Conservation (phyloP, 2,888 invertebrate species). For the Drosophila tanythrix region DNA sequence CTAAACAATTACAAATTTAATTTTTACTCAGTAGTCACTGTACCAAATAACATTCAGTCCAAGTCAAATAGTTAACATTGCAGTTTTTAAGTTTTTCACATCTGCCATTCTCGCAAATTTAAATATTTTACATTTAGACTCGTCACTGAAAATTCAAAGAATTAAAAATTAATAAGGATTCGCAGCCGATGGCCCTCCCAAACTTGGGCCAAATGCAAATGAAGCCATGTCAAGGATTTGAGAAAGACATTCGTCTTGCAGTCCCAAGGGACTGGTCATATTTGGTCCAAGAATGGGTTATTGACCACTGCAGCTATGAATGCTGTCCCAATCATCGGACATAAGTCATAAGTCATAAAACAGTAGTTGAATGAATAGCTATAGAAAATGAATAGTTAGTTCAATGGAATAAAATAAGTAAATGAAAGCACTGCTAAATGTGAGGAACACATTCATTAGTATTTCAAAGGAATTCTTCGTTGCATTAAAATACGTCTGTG, state of each 20-base stretch:
- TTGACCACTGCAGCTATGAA: not conserved
- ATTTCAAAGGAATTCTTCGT: not conserved
- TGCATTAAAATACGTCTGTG: too few relatives aligned
- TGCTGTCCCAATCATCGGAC: not conserved
- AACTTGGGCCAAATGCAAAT: not conserved
- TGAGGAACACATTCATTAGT: not conserved
- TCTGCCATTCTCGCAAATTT: not conserved
- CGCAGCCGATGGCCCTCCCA: not conserved
- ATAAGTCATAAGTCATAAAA: not conserved
- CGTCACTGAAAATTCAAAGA: not conserved
- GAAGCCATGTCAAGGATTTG: not conserved
- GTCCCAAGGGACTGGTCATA: not conserved
- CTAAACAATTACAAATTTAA: slow-evolving; percentile 68
- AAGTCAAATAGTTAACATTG: not conserved
- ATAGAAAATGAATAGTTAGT: not conserved
- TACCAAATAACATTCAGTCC: slow-evolving; percentile 19
- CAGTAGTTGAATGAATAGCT: too few relatives aligned
- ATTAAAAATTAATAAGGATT: not conserved
- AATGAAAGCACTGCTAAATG: not conserved
- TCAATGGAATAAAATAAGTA: not conserved
- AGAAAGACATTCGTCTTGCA: not conserved
- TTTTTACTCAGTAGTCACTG: slow-evolving; percentile 26
- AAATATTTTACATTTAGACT: not conserved
- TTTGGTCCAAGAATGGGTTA: too few relatives aligned
- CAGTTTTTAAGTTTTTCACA: not conserved